Conservation (phyloP, 2,888 invertebrate genomes). For the Troides aeacus region DNA sequence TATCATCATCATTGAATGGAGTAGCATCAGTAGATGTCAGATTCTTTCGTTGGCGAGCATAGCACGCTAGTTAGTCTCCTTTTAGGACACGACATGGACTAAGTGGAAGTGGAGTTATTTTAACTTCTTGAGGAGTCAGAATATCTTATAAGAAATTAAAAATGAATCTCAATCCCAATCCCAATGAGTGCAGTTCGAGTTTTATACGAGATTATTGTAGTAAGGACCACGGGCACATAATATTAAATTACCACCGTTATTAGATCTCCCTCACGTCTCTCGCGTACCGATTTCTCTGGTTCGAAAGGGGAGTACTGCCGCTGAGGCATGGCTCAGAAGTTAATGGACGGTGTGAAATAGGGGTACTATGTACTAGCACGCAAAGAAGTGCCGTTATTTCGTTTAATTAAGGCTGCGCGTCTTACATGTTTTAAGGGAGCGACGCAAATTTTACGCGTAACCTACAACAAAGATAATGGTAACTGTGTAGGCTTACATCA, state of each 20-base stretch:
- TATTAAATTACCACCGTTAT: slow-evolving; percentile 52
- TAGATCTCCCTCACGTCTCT: slow-evolving; percentile 57
- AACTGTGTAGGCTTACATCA: slow-evolving; percentile 14
- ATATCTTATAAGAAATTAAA: neutral
- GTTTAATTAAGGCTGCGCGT: slow-evolving; percentile 65
- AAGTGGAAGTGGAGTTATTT: too few species aligned
- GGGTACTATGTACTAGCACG: slow-evolving; percentile 30
- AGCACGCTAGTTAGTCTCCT: too few species aligned
- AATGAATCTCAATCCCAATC: neutral
- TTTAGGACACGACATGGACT: too few species aligned
- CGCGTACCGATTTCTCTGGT: slow-evolving; percentile 47
- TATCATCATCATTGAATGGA: too few species aligned
- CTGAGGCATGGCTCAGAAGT: slow-evolving; percentile 41
- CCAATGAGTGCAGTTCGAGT: slow-evolving; percentile 15
- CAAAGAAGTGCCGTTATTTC: slow-evolving; percentile 50
- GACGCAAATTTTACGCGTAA: slow-evolving; percentile 35
- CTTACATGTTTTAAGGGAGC: slow-evolving; percentile 39
- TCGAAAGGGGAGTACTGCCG: slow-evolving; percentile 38
- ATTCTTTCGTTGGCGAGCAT: too few species aligned
- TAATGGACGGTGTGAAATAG: slow-evolving; percentile 43
- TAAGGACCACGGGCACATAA: slow-evolving; percentile 38
- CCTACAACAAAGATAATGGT: slow-evolving; percentile 28
- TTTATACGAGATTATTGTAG: slow-evolving; percentile 28
- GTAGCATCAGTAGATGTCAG: too few species aligned
- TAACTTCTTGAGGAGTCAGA: neutral